Percentiles rank a stretch among this genome's conserved stretches.
Evolutionary conservation across 2,888 invertebrate species (phyloP).

Genomic region (Amphimallon solstitiale): DNA sequence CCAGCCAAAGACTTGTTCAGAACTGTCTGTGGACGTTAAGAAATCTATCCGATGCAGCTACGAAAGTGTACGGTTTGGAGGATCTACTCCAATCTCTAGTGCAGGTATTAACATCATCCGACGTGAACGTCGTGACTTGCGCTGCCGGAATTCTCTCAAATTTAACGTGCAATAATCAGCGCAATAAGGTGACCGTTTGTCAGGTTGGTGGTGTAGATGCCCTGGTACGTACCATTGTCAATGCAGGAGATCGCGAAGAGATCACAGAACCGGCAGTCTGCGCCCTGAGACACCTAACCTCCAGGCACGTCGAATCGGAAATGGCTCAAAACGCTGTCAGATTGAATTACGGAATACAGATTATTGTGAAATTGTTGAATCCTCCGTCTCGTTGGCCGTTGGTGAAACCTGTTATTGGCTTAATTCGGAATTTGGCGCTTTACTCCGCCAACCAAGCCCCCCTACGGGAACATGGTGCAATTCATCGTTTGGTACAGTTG

Average conservation of each 20-base stretch:
- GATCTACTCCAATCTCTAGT: constrained; percentile 88
- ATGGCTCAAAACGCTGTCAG: constrained; percentile 98
- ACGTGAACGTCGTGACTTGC: constrained; percentile 97
- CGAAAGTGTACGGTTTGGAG: constrained; percentile 93
- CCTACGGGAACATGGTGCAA: constrained; percentile 92
- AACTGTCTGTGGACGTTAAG: constrained; percentile 98
- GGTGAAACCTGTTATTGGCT: constrained; percentile 96
- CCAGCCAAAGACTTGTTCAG: constrained; percentile 92
- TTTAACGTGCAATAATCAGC: constrained; percentile 98
- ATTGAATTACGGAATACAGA: constrained; percentile 89
- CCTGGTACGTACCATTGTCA: constrained; percentile 91
- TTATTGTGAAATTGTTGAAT: constrained; percentile 94
- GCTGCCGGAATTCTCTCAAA: constrained; percentile 98
- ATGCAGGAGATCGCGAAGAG: constrained; percentile 86
- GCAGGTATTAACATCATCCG: constrained; percentile 87
- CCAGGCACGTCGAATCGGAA: constrained; percentile 95
- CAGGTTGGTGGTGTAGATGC: constrained; percentile 98
- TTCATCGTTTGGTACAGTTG: constrained; percentile 92
- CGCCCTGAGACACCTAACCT: constrained; percentile 96
- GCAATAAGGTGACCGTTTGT: constrained; percentile 95
- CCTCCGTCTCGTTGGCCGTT: constrained; percentile 98
- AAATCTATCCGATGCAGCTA: constrained; percentile 98
- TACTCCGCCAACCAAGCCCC: constrained; percentile 97
- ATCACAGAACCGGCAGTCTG: constrained; percentile 99
- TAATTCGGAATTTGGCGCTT: constrained; percentile 96